Base-by-base conservation (phyloP, 2,888 invertebrate species). In the Epirrhoe alternata region DNA sequence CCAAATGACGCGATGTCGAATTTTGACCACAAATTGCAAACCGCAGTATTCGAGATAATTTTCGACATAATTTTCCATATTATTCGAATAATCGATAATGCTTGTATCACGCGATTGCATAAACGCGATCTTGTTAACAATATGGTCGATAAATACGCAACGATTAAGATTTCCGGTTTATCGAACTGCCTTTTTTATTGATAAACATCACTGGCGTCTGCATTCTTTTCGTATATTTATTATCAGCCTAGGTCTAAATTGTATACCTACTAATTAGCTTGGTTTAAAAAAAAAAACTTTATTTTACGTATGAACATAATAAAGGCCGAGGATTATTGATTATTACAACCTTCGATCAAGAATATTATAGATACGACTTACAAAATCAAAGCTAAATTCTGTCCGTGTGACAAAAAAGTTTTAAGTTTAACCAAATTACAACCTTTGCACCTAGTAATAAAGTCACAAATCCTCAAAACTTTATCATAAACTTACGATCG, bases 21-120 rank as follows among this genome's bases (percentile, higher is more conserved):
- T 63, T 63, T 72, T 80, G 72, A 89, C 90, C 89, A 74, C 88
- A 87, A 90, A 91, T 89, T 85, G 82, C 74, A 72, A 76, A 86
- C 87, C 87, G 74, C 87, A 86, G 66, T 73, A 77, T 76, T 42
- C 38, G 77, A 83, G 78, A 42, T 42, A 42, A 42, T 42, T 42
- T 78, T 83, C 75, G 73, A 72, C 75, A 73, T 73, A 83, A 81
- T 85, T 85, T 77, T 79, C 79, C 78, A 78, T 78, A 78, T 82
- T 81, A 83, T 68, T 69, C 74, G 76, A 83, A 86, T 83, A 82
- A 79, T 73, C 80, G 78, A 79, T 79, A 79, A 83, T 80, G 74
- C 70, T 66, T 76, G 76, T 71, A 72, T 68, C 80, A 81, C 77
- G 80, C 79, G 64, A 77, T 77, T 64, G 69, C 61, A 62, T 61